These are phyloP conservation scores for Chymomyza fuscimana DNA, from an alignment of 2,888 invertebrate genomes.

Conservation along the genomic window DNA sequence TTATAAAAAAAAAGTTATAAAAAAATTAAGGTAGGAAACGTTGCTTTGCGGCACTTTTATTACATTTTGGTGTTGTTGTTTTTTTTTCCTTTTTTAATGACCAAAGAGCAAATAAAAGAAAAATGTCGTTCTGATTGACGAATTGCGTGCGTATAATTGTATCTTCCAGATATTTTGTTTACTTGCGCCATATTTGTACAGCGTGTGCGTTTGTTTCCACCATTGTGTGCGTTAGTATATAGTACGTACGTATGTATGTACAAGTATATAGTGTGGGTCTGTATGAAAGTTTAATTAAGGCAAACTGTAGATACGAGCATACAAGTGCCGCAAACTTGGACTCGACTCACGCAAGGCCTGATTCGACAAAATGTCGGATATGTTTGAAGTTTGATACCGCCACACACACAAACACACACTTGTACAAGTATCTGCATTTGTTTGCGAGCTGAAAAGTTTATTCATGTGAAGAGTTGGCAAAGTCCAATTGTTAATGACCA, in stretches of 20 bases:
- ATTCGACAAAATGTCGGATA: slow-evolving; percentile 62
- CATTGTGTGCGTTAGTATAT: slow-evolving; percentile 11
- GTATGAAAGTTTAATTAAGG: slow-evolving; percentile 60
- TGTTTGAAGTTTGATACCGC: slow-evolving; percentile 52
- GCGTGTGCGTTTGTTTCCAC: slow-evolving; percentile 37
- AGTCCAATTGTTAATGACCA: not conserved
- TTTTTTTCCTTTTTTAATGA: slow-evolving; percentile 55
- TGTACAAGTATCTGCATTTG: slow-evolving; percentile 24
- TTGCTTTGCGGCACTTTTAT: slow-evolving; percentile 73
- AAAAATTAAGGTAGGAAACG: slow-evolving; percentile 57
- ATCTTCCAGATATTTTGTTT: slow-evolving; percentile 73
- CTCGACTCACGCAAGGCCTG: slow-evolving; percentile 58
- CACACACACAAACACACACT: not conserved
- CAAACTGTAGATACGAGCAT: slow-evolving; percentile 63
- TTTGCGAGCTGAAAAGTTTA: not conserved
- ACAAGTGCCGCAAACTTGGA: slow-evolving; percentile 42
- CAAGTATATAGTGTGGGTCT: slow-evolving; percentile 13
- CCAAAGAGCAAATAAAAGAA: slow-evolving; percentile 72
- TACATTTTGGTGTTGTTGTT: slow-evolving; percentile 37
- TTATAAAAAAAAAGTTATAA: slow-evolving; percentile 25
- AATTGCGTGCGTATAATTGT: slow-evolving; percentile 80
- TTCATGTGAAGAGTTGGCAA: not conserved
- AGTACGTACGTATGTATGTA: not conserved
- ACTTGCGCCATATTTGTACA: slow-evolving; percentile 65
- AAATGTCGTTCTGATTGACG: slow-evolving; percentile 79